phyloP scores from a whole-genome alignment of 2,888 invertebrate genomes.

The Pachycephus smyrnensis region DNA sequence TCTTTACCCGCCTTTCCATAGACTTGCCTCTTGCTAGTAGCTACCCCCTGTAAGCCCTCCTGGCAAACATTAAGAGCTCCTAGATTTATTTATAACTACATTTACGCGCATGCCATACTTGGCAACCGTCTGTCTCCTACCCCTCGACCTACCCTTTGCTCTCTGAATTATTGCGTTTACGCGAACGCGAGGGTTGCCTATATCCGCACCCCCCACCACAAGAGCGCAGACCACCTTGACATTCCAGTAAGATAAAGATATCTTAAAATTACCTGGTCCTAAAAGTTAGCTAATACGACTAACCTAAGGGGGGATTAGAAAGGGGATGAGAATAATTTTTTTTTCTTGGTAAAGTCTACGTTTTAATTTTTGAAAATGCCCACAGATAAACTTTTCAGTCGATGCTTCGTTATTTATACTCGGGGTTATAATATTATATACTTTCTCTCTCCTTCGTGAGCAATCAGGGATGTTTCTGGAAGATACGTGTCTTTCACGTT shows the following conservation, averaged over 20 bases:
- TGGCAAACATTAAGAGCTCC: conserved; percentile 65
- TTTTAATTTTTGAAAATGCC: not conserved
- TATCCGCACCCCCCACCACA: not conserved
- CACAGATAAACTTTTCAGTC: not conserved
- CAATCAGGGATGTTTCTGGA: not conserved
- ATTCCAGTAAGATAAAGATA: not conserved
- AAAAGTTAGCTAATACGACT: not conserved
- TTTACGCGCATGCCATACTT: conserved; percentile 64
- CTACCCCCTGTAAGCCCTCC: conserved; percentile 16
- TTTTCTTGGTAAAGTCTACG: not conserved
- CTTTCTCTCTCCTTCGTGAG: not conserved
- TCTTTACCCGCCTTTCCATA: conserved; percentile 29
- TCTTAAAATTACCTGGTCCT: not conserved
- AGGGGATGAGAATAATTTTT: not conserved
- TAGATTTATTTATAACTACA: conserved; percentile 68
- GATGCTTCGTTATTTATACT: not conserved
- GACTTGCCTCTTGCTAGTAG: conserved; percentile 37
- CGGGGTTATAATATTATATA: not conserved
- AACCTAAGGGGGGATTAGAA: not conserved
- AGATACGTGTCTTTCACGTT: not conserved
- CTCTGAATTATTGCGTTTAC: conserved; percentile 62
- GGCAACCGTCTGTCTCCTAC: conserved; percentile 29
- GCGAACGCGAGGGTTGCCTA: conserved; percentile 24
- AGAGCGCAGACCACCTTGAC: not conserved
- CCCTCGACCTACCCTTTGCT: conserved; percentile 39